A percentile compares a stretch with the other conserved stretches of the same genome.
phyloP scores from a whole-genome alignment of 2,113 vertebrate genomes.

The Paradoxurus hermaphroditus region DNA sequence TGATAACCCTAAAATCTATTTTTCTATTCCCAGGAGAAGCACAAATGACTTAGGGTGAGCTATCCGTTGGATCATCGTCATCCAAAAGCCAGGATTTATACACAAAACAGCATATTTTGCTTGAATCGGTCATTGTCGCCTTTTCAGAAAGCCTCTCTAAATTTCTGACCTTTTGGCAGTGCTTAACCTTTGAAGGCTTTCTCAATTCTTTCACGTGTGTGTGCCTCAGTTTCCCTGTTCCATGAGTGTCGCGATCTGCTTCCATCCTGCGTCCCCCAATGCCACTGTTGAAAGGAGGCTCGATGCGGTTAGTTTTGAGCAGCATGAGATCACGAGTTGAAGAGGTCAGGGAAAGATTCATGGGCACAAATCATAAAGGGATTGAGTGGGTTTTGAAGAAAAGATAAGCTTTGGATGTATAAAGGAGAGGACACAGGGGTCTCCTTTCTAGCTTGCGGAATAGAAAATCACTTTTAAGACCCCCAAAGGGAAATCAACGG shows the following conservation, averaged over 20 bases:
- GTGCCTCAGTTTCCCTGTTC: background rate
- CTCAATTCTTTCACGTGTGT: accelerated
- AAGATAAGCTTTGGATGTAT: conserved; percentile 35
- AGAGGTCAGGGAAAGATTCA: conserved; percentile 47
- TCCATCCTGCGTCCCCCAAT: background rate
- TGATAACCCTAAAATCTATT: background rate
- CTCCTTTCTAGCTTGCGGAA: conserved; percentile 42
- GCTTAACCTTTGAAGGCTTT: background rate
- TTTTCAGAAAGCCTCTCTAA: background rate
- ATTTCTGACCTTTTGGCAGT: background rate
- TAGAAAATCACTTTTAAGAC: conserved; percentile 67
- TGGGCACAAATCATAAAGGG: background rate
- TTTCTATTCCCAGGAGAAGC: background rate
- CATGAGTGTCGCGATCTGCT: background rate
- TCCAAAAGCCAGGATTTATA: background rate
- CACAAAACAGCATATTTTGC: accelerated
- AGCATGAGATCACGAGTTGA: background rate
- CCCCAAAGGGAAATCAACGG: conserved; percentile 60
- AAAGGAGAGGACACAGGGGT: background rate
- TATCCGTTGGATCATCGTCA: background rate
- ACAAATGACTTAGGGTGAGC: background rate
- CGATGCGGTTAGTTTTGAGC: background rate
- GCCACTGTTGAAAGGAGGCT: background rate
- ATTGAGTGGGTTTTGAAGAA: background rate
- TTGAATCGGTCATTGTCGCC: background rate